A percentile compares a stretch with the other conserved stretches of the same genome.
Conservation (phyloP, 2,797 vertebrate species). For the Coranthus polyacanthus region DNA sequence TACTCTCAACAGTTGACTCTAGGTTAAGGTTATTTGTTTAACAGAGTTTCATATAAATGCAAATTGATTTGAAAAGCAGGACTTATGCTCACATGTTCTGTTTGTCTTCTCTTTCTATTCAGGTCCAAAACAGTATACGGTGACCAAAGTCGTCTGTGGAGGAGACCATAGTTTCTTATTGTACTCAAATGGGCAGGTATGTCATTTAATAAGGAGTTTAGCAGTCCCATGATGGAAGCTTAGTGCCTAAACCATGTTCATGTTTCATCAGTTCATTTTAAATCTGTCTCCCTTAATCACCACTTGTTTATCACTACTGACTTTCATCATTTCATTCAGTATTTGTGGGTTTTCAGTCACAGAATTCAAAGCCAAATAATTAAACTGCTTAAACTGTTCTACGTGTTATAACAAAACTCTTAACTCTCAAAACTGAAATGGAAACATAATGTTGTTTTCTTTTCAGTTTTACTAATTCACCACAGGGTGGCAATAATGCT, state of each 20-base stretch:
- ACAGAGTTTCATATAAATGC: neutral
- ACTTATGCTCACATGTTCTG: neutral
- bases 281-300: too few species aligned
- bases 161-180: conserved; percentile 95
- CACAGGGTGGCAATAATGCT: conserved; percentile 60
- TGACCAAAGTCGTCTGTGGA: conserved; percentile 94
- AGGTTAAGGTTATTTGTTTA: neutral
- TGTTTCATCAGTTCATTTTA: too few species aligned
- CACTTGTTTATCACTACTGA: neutral
- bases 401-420: neutral
- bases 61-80: neutral
- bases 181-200: conserved; percentile 91
- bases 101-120: conserved; percentile 34
- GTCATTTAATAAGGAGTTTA: conserved; percentile 1
- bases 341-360: neutral
- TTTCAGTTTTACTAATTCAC: conserved; percentile 28
- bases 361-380: neutral
- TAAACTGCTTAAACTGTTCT: neutral
- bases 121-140: conserved; percentile 84
- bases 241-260: too few species aligned
- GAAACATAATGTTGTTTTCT: neutral
- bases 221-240: neutral
- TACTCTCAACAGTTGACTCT: neutral
- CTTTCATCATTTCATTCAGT: too few species aligned
- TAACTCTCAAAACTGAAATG: too few species aligned